Evolutionary conservation across 2,113 vertebrate species (phyloP).

Genomic region (Paramormyrops kingsleyae): DNA sequence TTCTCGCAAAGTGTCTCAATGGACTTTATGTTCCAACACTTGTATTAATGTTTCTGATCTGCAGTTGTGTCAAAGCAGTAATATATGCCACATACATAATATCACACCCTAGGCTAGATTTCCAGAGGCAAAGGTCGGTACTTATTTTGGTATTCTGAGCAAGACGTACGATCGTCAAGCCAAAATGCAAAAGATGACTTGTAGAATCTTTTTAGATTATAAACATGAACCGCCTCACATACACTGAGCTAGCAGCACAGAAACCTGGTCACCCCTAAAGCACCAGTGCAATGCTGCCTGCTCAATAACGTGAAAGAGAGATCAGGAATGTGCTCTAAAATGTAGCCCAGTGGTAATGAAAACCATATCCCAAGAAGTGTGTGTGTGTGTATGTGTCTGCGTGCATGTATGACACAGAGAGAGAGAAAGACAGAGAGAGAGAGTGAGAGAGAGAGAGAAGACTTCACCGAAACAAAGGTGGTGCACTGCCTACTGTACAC

Average conservation of each 20-base stretch:
- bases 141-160: background rate
- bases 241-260: background rate
- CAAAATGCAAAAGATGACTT: background rate
- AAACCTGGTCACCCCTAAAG: background rate
- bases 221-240: background rate
- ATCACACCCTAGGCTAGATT: background rate
- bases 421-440: background rate
- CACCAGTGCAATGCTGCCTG: background rate
- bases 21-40: background rate
- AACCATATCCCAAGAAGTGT: slow-evolving; percentile 1
- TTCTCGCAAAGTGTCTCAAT: background rate
- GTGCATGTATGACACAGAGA: background rate
- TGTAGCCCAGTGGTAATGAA: background rate
- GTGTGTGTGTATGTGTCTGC: background rate
- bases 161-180: background rate
- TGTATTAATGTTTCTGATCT: background rate
- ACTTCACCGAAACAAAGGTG: background rate
- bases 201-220: background rate
- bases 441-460: background rate
- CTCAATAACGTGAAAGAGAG: background rate
- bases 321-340: slow-evolving; percentile 6
- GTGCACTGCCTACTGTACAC: background rate
- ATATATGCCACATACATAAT: background rate
- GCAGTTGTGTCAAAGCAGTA: background rate
- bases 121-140: background rate